Conservation (phyloP, 2,797 vertebrate species). For the Urophycis tenuis region DNA sequence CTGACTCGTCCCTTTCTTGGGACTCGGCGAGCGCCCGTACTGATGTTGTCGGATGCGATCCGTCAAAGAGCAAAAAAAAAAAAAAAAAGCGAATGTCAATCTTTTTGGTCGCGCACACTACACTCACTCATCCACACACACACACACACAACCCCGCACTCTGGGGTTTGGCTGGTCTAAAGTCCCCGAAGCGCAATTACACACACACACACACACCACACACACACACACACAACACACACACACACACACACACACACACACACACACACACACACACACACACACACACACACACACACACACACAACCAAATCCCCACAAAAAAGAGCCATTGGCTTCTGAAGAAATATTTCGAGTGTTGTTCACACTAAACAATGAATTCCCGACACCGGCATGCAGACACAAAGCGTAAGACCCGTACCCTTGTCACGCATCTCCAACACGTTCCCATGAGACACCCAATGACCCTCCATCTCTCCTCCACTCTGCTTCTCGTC, state of each 20-base stretch:
- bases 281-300: not conserved
- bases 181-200: constrained; percentile 47
- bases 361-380: constrained; percentile 32
- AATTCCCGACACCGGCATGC: not conserved
- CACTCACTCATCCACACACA: too few species aligned
- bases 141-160: not conserved
- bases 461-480: constrained; percentile 29
- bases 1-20: constrained; percentile 43
- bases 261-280: not conserved
- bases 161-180: constrained; percentile 56
- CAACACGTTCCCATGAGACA: constrained; percentile 57
- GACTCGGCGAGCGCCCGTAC: constrained; percentile 50
- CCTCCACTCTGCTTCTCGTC: constrained; percentile 23
- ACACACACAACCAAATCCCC: constrained; percentile 36
- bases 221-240: not conserved
- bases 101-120: constrained; percentile 63
- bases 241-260: not conserved
- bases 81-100: constrained; percentile 69
- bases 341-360: constrained; percentile 47
- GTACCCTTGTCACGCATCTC: constrained; percentile 64
- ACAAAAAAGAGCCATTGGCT: constrained; percentile 56
- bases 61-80: too few species aligned
- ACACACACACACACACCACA: not conserved
- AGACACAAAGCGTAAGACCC: constrained; percentile 52
- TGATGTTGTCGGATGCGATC: constrained; percentile 61